Conservation (phyloP, 1,140 invertebrate genomes). For the Conopomorpha cramerella region DNA sequence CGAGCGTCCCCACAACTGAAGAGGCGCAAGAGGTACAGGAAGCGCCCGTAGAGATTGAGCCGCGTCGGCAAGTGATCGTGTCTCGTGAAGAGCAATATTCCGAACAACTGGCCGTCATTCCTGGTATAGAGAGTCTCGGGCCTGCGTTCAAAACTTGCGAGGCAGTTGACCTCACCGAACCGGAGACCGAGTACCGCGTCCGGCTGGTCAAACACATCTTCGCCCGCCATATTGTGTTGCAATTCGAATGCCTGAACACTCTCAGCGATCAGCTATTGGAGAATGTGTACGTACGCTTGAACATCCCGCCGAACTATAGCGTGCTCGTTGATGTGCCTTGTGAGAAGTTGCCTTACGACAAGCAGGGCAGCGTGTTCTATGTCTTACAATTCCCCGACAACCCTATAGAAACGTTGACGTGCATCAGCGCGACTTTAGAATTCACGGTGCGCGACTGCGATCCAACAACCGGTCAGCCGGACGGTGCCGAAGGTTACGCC, state of each 20-base stretch:
- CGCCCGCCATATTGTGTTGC: constrained; percentile 82
- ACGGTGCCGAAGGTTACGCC: constrained; percentile 69
- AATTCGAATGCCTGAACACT: constrained; percentile 95
- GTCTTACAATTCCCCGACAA: constrained; percentile 83
- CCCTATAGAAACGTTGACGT: constrained; percentile 70
- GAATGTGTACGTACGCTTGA: constrained; percentile 87
- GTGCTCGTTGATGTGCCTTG: constrained; percentile 77
- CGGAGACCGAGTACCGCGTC: constrained; percentile 97
- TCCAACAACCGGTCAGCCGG: constrained; percentile 84
- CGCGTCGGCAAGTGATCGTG: constrained; percentile 53
- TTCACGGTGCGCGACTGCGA: constrained; percentile 96
- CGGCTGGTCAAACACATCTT: constrained; percentile 94
- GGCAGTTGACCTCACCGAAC: constrained; percentile 91
- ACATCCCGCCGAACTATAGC: constrained; percentile 77
- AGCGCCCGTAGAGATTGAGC: constrained; percentile 55
- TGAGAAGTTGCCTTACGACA: constrained; percentile 80
- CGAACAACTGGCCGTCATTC: constrained; percentile 78
- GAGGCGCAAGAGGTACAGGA: constrained; percentile 47
- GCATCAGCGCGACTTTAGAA: constrained; percentile 87
- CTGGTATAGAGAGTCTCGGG: constrained; percentile 71
- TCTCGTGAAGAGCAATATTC: constrained; percentile 85
- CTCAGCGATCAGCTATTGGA: constrained; percentile 92
- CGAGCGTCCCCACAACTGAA: constrained; percentile 75
- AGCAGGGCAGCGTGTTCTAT: constrained; percentile 83
- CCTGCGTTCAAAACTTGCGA: constrained; percentile 88